Percentiles rank a stretch among this genome's conserved stretches.
These are phyloP conservation scores for Cinara cedri DNA, from an alignment of 2,888 invertebrate species.

Conservation along the genomic window DNA sequence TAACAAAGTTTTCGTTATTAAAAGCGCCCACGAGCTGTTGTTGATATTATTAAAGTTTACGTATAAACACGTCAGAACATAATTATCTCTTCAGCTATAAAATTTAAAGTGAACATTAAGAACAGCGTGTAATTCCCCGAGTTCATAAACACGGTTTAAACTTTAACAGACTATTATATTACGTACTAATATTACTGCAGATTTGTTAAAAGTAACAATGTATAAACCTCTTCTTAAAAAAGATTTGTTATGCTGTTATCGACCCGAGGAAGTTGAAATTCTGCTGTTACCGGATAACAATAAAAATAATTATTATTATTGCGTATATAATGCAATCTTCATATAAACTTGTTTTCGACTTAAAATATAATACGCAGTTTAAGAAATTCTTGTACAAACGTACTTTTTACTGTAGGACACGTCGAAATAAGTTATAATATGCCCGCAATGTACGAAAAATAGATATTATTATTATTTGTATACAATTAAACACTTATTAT, in stretches of 20 bases:
- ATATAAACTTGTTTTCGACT: too few species aligned
- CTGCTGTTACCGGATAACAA: too few species aligned
- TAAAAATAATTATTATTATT: too few species aligned
- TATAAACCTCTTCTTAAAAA: conserved; percentile 26
- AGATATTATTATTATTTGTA: too few species aligned
- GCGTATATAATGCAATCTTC: too few species aligned
- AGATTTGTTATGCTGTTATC: background rate
- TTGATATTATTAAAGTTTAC: conserved; percentile 48
- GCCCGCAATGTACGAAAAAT: too few species aligned
- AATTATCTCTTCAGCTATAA: conserved; percentile 53
- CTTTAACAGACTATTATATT: conserved; percentile 12
- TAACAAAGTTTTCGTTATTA: conserved; percentile 48
- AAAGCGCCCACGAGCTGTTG: conserved; percentile 24
- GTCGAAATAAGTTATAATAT: too few species aligned
- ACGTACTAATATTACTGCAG: too few species aligned
- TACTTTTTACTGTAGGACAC: too few species aligned
- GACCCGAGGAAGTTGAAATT: background rate
- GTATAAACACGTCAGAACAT: conserved; percentile 43
- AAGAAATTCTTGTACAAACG: too few species aligned
- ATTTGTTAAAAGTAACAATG: conserved; percentile 1
- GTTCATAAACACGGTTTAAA: conserved; percentile 50
- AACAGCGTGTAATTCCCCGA: conserved; percentile 32
- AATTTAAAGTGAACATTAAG: conserved; percentile 33
- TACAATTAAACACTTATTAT: background rate
- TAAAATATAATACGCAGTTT: too few species aligned